Evolutionary conservation across 2,888 invertebrate species (phyloP).

Genomic region (Halictus quadricinctus): DNA sequence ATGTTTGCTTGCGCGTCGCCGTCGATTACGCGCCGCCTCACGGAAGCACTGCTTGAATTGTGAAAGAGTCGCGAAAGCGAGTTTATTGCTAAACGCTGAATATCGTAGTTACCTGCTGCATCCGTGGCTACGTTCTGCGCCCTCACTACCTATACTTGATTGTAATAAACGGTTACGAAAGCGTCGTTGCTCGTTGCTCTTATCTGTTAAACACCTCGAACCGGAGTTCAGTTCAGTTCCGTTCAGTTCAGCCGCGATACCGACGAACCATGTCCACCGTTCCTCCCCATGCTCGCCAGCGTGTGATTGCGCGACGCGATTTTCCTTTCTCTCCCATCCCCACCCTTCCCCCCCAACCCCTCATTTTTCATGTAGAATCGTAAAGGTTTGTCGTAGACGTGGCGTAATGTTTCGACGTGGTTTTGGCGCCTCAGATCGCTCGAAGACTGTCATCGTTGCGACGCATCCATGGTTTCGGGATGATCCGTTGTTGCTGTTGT

Average conservation of each 20-base stretch:
- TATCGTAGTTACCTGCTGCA: constrained; percentile 52
- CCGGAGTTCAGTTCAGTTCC: neutral
- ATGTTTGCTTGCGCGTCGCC: constrained; percentile 27
- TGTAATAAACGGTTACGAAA: constrained; percentile 60
- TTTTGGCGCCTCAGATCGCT: constrained; percentile 12
- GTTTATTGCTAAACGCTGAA: constrained; percentile 66
- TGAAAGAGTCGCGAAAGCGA: constrained; percentile 57
- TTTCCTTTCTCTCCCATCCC: neutral
- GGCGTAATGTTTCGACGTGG: neutral
- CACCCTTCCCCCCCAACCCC: too few relatives aligned
- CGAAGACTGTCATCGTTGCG: constrained; percentile 7
- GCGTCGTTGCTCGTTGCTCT: constrained; percentile 63
- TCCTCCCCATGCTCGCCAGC: neutral
- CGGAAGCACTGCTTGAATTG: constrained; percentile 63
- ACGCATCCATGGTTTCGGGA: neutral
- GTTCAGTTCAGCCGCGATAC: neutral
- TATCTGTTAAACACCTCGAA: constrained; percentile 42
- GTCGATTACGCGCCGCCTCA: constrained; percentile 39
- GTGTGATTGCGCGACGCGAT: constrained; percentile 31
- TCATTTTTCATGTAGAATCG: constrained; percentile 13
- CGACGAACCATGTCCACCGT: neutral
- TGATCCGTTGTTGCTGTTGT: constrained; percentile 29
- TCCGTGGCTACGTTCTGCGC: constrained; percentile 47
- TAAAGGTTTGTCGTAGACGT: constrained; percentile 14
- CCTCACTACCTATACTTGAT: constrained; percentile 51